phyloP scores from a whole-genome alignment of 2,797 vertebrate genomes.

The Lateolabrax maculatus region DNA sequence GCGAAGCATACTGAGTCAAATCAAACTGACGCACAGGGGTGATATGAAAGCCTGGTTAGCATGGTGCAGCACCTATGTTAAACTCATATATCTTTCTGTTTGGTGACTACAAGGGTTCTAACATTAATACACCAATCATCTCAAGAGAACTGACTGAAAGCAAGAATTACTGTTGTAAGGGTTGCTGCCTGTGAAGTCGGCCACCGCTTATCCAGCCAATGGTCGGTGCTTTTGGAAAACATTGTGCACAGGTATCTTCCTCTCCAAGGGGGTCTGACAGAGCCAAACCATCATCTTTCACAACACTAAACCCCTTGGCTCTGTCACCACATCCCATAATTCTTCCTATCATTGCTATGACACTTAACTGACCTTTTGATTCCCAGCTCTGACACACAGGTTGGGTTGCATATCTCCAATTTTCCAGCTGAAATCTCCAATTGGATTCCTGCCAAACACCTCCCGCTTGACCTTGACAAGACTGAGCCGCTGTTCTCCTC shows the following conservation, averaged over 20 bases:
- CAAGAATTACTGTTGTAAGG: background rate
- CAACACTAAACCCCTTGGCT: constrained; percentile 43
- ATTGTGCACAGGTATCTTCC: constrained; percentile 4
- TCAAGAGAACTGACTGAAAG: background rate
- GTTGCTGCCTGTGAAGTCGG: background rate
- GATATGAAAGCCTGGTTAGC: background rate
- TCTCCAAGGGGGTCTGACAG: constrained; percentile 28
- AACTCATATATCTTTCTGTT: background rate
- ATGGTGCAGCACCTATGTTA: background rate
- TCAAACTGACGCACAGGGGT: constrained; percentile 5
- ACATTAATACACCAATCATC: background rate
- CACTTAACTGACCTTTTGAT: constrained; percentile 72
- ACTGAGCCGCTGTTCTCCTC: constrained; percentile 68
- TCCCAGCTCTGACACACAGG: constrained; percentile 69
- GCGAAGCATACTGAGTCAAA: constrained; percentile 19
- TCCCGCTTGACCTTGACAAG: constrained; percentile 76
- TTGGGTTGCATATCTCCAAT: constrained; percentile 70
- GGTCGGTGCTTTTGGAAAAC: constrained; percentile 8
- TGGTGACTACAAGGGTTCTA: background rate
- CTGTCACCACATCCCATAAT: constrained; percentile 61
- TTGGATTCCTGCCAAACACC: constrained; percentile 73
- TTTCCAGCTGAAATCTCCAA: constrained; percentile 70
- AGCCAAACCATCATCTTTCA: constrained; percentile 27
- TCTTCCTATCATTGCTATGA: constrained; percentile 64
- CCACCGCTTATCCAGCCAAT: background rate